These are phyloP conservation scores for Gambusia holbrooki DNA, from an alignment of 2,113 vertebrate species.

Conservation along the genomic window DNA sequence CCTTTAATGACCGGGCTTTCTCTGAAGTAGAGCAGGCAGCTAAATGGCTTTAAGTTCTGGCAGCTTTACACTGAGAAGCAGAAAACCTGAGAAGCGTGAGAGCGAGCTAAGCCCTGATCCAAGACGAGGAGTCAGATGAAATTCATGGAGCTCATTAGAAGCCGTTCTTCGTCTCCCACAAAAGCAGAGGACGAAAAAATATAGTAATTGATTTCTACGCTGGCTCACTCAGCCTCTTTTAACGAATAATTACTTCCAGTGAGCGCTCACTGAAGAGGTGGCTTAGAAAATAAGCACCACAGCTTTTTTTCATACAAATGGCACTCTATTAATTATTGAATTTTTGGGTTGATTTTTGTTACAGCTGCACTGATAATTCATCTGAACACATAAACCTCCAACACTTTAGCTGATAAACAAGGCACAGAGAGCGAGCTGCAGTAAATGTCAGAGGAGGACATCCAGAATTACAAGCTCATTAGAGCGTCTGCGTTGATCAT, in stretches of 20 bases:
- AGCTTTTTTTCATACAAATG: constrained; percentile 36
- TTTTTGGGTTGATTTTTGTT: constrained; percentile 21
- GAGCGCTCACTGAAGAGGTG: constrained; percentile 36
- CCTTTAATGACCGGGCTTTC: constrained; percentile 39
- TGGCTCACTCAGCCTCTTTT: constrained; percentile 39
- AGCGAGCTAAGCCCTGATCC: constrained; percentile 29
- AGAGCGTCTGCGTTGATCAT: constrained; percentile 59
- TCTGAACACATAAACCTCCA: constrained; percentile 34
- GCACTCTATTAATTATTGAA: constrained; percentile 21
- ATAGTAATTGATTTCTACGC: constrained; percentile 57
- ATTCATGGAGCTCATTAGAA: constrained; percentile 62
- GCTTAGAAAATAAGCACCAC: constrained; percentile 4
- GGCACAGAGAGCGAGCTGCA: constrained; percentile 23
- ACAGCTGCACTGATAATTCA: not conserved
- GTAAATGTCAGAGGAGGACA: constrained; percentile 61
- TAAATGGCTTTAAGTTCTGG: constrained; percentile 40
- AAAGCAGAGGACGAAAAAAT: constrained; percentile 46
- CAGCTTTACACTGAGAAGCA: constrained; percentile 36
- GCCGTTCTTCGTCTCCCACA: constrained; percentile 53
- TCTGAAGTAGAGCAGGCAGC: constrained; percentile 5
- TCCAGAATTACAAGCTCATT: constrained; percentile 58
- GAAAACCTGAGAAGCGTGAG: constrained; percentile 15
- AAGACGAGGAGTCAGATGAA: constrained; percentile 33
- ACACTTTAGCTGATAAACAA: constrained; percentile 11
- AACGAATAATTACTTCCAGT: constrained; percentile 64